phyloP scores from a whole-genome alignment of 2,113 vertebrate genomes.

The Cephalopterus ornatus region DNA sequence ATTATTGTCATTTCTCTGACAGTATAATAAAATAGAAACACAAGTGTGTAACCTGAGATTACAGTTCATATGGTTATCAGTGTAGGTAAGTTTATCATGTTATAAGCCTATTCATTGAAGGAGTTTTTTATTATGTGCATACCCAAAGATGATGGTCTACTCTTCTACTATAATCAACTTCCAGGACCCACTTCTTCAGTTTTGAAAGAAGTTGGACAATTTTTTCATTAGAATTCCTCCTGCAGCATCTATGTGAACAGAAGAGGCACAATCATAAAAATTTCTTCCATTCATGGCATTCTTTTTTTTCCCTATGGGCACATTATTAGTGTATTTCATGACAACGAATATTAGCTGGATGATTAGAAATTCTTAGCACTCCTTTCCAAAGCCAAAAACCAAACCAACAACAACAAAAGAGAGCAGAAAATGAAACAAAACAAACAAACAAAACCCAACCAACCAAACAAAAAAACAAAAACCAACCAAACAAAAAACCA shows the following conservation, averaged over 20 bases:
- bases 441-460: neutral
- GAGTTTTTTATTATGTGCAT: neutral
- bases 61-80: neutral
- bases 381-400: neutral
- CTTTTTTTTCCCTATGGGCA: neutral
- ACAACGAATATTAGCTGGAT: neutral
- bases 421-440: neutral
- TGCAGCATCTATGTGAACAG: neutral
- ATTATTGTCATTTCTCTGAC: neutral
- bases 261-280: neutral
- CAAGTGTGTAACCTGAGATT: neutral
- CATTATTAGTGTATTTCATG: neutral
- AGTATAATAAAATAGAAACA: neutral
- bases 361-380: neutral
- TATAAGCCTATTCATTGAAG: neutral
- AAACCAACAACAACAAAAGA: neutral
- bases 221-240: neutral
- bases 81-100: neutral
- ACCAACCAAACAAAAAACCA: neutral
- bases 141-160: rapidly evolving
- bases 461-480: neutral
- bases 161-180: neutral
- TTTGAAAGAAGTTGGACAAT: neutral
- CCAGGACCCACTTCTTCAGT: neutral
- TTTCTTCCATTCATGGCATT: neutral